Percentiles rank a stretch among this genome's conserved stretches.
phyloP scores from a whole-genome alignment of 2,888 invertebrate species.

The Mythimna lalbum region DNA sequence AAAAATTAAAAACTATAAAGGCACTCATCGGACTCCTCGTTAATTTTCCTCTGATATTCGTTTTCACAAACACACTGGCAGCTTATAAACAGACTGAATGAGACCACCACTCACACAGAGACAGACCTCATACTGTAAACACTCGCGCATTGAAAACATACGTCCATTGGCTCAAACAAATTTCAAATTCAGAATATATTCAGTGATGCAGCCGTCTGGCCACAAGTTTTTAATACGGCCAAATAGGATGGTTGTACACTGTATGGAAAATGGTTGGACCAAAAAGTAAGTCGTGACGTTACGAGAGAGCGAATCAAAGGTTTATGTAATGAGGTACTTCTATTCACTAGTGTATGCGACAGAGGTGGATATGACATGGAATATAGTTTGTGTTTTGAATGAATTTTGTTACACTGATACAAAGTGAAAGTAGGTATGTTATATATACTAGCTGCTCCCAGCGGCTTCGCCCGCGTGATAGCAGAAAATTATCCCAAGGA shows the following conservation, averaged over 20 bases:
- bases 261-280: constrained; percentile 75
- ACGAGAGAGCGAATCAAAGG: constrained; percentile 84
- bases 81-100: constrained; percentile 7
- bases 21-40: constrained; percentile 29
- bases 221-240: constrained; percentile 89
- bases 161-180: constrained; percentile 79
- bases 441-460: too few species aligned
- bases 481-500: too few species aligned
- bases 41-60: constrained; percentile 46
- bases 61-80: constrained; percentile 22
- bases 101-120: constrained; percentile 22
- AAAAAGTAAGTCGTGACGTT: constrained; percentile 86
- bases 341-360: constrained; percentile 74
- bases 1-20: constrained; percentile 57
- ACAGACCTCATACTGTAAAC: constrained; percentile 63
- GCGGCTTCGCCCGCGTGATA: too few species aligned
- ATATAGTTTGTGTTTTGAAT: background rate
- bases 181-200: constrained; percentile 81
- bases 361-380: constrained; percentile 64
- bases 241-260: constrained; percentile 82
- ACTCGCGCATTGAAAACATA: constrained; percentile 74
- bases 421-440: too few species aligned
- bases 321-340: constrained; percentile 82
- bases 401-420: too few species aligned
- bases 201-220: constrained; percentile 84